Conservation (phyloP, 2,888 invertebrate species). For the Polylopha cassiicola region DNA sequence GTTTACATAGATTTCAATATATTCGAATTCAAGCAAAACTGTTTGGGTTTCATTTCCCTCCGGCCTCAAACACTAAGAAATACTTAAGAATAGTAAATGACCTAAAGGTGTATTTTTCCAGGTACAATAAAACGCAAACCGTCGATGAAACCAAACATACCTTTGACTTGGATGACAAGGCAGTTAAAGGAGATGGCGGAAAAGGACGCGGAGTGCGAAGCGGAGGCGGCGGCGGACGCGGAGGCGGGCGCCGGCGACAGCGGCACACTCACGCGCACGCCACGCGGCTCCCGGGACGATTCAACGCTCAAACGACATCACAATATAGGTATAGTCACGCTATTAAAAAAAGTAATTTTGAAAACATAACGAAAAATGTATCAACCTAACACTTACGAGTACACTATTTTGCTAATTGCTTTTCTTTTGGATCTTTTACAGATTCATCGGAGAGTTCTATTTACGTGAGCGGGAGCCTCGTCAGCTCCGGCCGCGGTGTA, state of each 20-base stretch:
- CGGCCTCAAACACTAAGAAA: too few species aligned
- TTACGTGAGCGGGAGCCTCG: slow-evolving; percentile 37
- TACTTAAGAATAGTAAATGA: too few species aligned
- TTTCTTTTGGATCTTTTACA: slow-evolving; percentile 28
- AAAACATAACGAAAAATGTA: too few species aligned
- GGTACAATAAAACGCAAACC: slow-evolving; percentile 96
- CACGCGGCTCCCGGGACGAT: slow-evolving; percentile 48
- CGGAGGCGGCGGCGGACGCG: slow-evolving; percentile 34
- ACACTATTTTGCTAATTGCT: too few species aligned
- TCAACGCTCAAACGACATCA: slow-evolving; percentile 64
- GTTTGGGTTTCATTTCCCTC: too few species aligned
- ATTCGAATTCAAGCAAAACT: too few species aligned
- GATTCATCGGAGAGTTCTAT: slow-evolving; percentile 44
- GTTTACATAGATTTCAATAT: too few species aligned
- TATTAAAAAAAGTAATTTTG: too few species aligned
- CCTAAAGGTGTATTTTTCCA: too few species aligned
- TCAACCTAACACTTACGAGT: too few species aligned
- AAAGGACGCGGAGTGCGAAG: slow-evolving; percentile 61
- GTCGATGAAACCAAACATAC: slow-evolving; percentile 93
- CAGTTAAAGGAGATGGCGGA: slow-evolving; percentile 93
- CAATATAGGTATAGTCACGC: slow-evolving; percentile 38
- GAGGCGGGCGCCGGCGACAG: slow-evolving; percentile 72
- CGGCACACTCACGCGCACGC: slow-evolving; percentile 75
- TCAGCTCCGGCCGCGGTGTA: slow-evolving; percentile 34
- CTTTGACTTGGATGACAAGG: slow-evolving; percentile 92